phyloP scores from a whole-genome alignment of 1,140 invertebrate species.

The Musca domestica region DNA sequence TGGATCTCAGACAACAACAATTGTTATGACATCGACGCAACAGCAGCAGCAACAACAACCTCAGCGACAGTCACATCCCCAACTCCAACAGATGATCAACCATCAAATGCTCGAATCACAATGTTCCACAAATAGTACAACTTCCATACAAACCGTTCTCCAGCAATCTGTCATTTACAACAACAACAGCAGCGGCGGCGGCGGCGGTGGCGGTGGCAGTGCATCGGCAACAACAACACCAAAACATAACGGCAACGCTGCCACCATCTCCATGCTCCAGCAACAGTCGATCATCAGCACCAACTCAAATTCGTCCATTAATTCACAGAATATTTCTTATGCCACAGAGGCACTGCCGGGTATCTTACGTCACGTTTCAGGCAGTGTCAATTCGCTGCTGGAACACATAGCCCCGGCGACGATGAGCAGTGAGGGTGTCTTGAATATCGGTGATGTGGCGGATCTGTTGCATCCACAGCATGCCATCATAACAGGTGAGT shows the following conservation, averaged over 20 bases:
- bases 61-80: conserved; percentile 31
- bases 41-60: conserved; percentile 32
- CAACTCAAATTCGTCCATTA: conserved; percentile 32
- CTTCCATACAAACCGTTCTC: conserved; percentile 47
- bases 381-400: conserved; percentile 37
- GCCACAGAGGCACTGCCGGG: conserved; percentile 34
- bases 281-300: conserved; percentile 37
- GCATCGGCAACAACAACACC: conserved; percentile 12
- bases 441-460: conserved; percentile 77
- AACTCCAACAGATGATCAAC: conserved; percentile 37
- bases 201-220: neutral
- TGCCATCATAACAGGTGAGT: conserved; percentile 78
- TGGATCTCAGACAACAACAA: conserved; percentile 34
- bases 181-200: conserved; percentile 15
- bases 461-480: conserved; percentile 83
- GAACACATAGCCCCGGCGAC: conserved; percentile 40
- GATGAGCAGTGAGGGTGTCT: conserved; percentile 51
- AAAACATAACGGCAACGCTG: conserved; percentile 25
- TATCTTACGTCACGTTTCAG: conserved; percentile 20
- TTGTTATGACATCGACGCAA: conserved; percentile 38
- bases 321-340: conserved; percentile 35
- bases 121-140: conserved; percentile 44
- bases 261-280: conserved; percentile 26
- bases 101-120: conserved; percentile 48
- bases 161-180: conserved; percentile 33